Percentiles rank a stretch among this genome's conserved stretches.
phyloP scores from a whole-genome alignment of 2,797 vertebrate genomes.

The Mergus octosetaceus region DNA sequence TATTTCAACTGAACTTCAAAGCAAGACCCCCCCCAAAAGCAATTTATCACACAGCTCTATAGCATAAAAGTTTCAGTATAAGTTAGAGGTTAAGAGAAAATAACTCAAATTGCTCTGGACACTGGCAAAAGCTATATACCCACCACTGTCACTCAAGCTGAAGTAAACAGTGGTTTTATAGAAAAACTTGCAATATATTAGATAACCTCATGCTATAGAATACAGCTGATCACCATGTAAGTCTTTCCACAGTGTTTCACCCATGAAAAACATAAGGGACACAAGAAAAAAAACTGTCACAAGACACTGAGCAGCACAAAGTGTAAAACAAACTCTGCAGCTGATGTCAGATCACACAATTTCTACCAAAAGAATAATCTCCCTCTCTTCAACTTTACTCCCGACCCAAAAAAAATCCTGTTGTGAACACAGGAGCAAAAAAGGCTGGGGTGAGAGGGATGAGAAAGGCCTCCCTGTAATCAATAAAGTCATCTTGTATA shows the following conservation, averaged over 20 bases:
- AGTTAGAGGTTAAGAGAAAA: conserved; percentile 28
- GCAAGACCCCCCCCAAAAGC: conserved; percentile 55
- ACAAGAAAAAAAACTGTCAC: background rate
- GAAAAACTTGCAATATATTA: background rate
- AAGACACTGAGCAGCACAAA: background rate
- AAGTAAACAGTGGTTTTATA: conserved; percentile 60
- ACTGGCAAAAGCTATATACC: conserved; percentile 49
- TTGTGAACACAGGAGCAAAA: background rate
- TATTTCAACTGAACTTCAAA: conserved; percentile 70
- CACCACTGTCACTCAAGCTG: conserved; percentile 59
- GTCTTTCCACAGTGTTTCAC: background rate
- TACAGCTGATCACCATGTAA: background rate
- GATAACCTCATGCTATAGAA: background rate
- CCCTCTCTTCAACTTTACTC: background rate
- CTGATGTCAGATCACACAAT: background rate
- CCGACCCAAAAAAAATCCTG: background rate
- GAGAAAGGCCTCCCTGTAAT: background rate
- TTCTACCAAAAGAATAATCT: background rate
- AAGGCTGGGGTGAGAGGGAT: background rate
- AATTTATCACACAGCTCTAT: conserved; percentile 53
- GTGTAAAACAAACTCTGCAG: conserved; percentile 1
- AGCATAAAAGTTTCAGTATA: conserved; percentile 55
- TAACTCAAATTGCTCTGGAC: conserved; percentile 31
- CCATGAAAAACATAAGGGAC: conserved; percentile 1
- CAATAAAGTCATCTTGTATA: background rate